phyloP scores from a whole-genome alignment of 37 sponge, comb jelly and placozoan species.

The Trichoplax adhaerens region DNA sequence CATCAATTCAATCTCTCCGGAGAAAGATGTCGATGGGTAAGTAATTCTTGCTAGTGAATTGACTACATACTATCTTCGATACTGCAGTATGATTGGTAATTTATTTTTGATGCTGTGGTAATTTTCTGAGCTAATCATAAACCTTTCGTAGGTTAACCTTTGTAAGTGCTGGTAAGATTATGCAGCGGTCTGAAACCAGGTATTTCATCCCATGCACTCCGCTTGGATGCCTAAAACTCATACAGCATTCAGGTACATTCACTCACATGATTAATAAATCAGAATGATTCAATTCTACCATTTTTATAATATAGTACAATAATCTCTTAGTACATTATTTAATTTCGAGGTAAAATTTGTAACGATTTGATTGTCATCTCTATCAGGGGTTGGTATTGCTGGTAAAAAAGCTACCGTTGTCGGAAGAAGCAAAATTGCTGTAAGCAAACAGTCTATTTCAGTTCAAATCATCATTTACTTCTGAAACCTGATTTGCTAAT shows the following conservation, averaged over 20 bases:
- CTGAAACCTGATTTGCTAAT: background rate
- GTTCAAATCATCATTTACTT: background rate
- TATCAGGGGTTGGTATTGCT: slow-evolving; percentile 20
- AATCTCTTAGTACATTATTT: background rate
- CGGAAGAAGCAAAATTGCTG: slow-evolving; percentile 88
- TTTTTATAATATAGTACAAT: background rate
- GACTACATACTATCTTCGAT: no score
- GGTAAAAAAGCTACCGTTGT: slow-evolving; percentile 74
- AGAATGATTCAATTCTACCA: background rate
- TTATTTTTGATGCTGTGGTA: no score
- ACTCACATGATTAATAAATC: background rate
- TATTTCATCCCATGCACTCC: slow-evolving; percentile 84
- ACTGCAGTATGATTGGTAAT: no score
- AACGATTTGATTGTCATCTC: background rate
- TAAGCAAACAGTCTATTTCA: slow-evolving; percentile 13
- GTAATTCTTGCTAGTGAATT: no score
- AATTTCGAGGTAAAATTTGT: background rate
- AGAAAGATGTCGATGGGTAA: no score
- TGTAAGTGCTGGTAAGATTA: no score
- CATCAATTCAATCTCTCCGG: no score
- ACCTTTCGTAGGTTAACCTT: no score
- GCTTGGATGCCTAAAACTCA: slow-evolving; percentile 74
- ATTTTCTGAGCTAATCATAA: no score
- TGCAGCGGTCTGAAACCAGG: no score
- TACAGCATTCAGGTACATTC: slow-evolving; percentile 30